phyloP scores from a whole-genome alignment of 2,888 invertebrate genomes.

The Adelognathus sp. region DNA sequence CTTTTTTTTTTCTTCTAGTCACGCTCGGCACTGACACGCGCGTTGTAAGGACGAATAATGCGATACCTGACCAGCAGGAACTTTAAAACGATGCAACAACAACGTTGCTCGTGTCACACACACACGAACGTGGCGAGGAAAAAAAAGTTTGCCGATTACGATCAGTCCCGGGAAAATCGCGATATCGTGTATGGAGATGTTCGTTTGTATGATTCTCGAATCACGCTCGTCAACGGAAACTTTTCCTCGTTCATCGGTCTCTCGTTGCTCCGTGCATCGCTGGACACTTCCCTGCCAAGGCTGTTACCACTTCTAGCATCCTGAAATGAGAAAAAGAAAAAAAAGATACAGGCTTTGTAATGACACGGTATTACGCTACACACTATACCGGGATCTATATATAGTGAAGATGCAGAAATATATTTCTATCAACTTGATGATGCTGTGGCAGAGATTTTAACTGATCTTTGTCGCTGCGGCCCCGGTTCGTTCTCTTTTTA shows the following conservation, averaged over 20 bases:
- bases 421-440: too few species aligned
- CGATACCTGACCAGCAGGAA: conserved; percentile 28
- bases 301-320: conserved; percentile 37
- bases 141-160: conserved; percentile 1
- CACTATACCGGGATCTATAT: too few species aligned
- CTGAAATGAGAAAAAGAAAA: conserved; percentile 33
- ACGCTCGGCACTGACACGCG: not conserved
- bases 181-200: not conserved
- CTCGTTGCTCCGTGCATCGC: conserved; percentile 30
- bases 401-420: too few species aligned
- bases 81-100: not conserved
- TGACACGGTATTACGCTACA: conserved; percentile 50
- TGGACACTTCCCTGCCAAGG: conserved; percentile 52
- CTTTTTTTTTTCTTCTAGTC: not conserved
- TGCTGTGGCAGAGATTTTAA: too few species aligned
- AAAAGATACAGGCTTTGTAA: conserved; percentile 35
- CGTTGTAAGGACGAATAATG: conserved; percentile 1
- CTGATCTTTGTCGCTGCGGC: too few species aligned
- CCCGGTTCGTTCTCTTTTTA: too few species aligned
- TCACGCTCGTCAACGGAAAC: not conserved
- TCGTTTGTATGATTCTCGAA: not conserved
- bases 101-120: not conserved
- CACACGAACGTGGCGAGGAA: not conserved
- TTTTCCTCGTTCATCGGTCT: conserved; percentile 44
- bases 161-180: not conserved